Evolutionary conservation across 30 jellyfish, hydroid and myxozoan species (phyloP).

Genomic region (Chrysaora quinquecirrha): DNA sequence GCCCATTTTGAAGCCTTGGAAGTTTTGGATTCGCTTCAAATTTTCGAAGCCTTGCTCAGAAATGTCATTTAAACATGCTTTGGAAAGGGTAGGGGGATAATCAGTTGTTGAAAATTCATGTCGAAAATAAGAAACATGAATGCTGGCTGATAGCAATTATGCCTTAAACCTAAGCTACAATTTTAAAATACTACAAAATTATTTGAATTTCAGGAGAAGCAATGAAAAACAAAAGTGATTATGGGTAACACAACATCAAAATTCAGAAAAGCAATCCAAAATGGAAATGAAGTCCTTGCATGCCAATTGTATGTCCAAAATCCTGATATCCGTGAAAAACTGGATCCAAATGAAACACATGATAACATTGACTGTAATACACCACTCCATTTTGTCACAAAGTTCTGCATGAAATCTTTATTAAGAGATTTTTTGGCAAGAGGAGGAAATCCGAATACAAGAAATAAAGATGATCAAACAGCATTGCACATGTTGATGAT

Average conservation of each 20-base stretch:
- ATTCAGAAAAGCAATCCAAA: conserved; percentile 74
- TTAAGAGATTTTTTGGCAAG: conserved; percentile 61
- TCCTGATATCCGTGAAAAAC: conserved; percentile 64
- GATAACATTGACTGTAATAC: conserved; percentile 51
- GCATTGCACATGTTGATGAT: conserved; percentile 69
- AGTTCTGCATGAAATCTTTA: conserved; percentile 67
- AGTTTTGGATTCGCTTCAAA: no score
- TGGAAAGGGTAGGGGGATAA: no score
- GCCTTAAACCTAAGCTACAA: no score
- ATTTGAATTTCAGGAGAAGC: no score
- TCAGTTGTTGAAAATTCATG: no score
- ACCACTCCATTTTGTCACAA: conserved; percentile 71
- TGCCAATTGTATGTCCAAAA: conserved; percentile 66
- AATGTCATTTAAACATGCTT: no score
- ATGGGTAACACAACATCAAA: conserved; percentile 73
- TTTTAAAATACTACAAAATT: no score
- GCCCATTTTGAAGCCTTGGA: no score
- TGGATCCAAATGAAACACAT: conserved; percentile 58
- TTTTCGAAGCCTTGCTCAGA: no score
- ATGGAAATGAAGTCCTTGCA: conserved; percentile 67
- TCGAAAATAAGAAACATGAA: no score
- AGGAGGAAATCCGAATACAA: conserved; percentile 83
- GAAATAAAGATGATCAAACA: conserved; percentile 56
- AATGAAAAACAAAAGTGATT: no score
- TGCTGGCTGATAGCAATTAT: no score